Percentiles rank a stretch among this genome's conserved stretches.
Evolutionary conservation across 2,113 vertebrate species (phyloP).

Genomic region (Macrotis lagotis): DNA sequence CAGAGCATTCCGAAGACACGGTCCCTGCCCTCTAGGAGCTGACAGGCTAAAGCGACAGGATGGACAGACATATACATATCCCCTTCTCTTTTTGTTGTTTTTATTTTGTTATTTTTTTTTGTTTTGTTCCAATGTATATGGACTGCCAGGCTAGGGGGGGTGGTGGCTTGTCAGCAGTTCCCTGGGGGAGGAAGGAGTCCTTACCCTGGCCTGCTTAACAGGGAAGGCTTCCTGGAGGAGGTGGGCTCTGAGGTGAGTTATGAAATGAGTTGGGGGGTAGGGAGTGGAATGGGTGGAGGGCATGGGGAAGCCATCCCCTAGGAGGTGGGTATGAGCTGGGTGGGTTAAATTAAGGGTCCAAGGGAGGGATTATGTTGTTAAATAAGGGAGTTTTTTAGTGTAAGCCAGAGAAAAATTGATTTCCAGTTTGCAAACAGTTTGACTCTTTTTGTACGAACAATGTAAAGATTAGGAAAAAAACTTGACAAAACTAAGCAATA

Average conservation of each 20-base stretch:
- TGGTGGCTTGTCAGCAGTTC: constrained; percentile 74
- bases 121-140: constrained; percentile 78
- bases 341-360: constrained; percentile 65
- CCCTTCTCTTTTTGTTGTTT: constrained; percentile 75
- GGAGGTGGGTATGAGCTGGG: constrained; percentile 20
- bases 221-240: constrained; percentile 82
- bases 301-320: constrained; percentile 46
- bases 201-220: constrained; percentile 80
- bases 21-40: constrained; percentile 82
- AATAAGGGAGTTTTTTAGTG: constrained; percentile 39
- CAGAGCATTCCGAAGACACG: constrained; percentile 83
- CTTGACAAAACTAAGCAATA: constrained; percentile 54
- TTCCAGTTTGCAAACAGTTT: constrained; percentile 36
- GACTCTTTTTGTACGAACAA: not conserved
- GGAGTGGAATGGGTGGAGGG: constrained; percentile 76
- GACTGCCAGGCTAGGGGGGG: constrained; percentile 79
- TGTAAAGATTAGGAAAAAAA: not conserved
- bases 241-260: constrained; percentile 81
- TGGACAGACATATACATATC: constrained; percentile 82
- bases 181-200: constrained; percentile 81
- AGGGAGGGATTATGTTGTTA: constrained; percentile 66
- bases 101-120: constrained; percentile 69
- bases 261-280: constrained; percentile 76
- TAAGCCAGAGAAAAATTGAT: constrained; percentile 30
- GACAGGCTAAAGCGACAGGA: constrained; percentile 82